These are phyloP conservation scores for Drosophila austrosaltans DNA, from an alignment of 2,888 invertebrate species.

Conservation along the genomic window DNA sequence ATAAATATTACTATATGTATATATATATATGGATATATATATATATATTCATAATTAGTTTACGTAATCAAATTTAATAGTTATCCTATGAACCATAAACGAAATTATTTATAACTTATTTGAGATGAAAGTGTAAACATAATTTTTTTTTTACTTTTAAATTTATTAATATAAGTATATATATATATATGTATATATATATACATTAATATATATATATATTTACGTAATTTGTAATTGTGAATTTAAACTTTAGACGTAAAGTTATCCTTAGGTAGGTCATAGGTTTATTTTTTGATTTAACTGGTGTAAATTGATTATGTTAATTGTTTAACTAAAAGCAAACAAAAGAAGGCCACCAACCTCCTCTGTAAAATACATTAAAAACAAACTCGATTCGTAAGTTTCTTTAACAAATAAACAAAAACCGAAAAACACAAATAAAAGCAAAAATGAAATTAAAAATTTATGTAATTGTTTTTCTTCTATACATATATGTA, in stretches of 20 bases:
- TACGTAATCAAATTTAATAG: conserved; percentile 44
- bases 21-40: neutral
- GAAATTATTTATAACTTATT: conserved; percentile 68
- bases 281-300: conserved; percentile 62
- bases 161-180: neutral
- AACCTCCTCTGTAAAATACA: conserved; percentile 72
- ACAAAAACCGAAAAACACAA: conserved; percentile 60
- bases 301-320: conserved; percentile 75
- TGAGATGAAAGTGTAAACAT: conserved; percentile 50
- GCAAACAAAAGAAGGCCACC: conserved; percentile 27
- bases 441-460: conserved; percentile 66
- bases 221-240: conserved; percentile 67
- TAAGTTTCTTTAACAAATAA: conserved; percentile 69
- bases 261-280: conserved; percentile 54
- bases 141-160: conserved; percentile 53
- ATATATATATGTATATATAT: neutral
- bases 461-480: conserved; percentile 32
- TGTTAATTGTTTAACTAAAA: conserved; percentile 73
- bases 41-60: conserved; percentile 25
- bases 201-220: conserved; percentile 15
- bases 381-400: conserved; percentile 65
- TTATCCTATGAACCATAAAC: conserved; percentile 42
- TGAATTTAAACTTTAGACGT: conserved; percentile 65
- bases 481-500: neutral
- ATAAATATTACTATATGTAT: conserved; percentile 9